Evolutionary conservation across 1,140 invertebrate species (phyloP), one percentile per base, ranked within the genome.

Genomic region (Heliothis subflexa): DNA sequence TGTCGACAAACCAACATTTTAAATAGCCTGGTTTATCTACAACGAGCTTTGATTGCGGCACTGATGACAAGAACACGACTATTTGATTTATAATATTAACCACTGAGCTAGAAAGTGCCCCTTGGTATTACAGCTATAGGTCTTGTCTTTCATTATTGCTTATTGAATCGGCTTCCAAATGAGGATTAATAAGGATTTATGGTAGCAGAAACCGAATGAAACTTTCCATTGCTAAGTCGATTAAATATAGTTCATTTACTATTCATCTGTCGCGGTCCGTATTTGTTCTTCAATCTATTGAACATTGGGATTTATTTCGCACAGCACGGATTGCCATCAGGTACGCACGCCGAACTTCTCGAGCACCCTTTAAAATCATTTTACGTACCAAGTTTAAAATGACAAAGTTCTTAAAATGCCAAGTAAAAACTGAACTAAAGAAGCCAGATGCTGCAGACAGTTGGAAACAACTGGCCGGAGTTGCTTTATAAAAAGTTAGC

Each of bases 391-490:
- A 89, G 83, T 91, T 90, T 88, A 85, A 90, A 90, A 90, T 86
- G 88, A 88, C 86, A 89, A 91, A 93, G 88, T 91, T 91, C 77
- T 78, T 76, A 81, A 87, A 91, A 91, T 77, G 81, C 82, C 87
- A 82, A 87, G 82, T 88, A 88, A 92, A 91, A 91, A 91, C 85
- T 89, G 85, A 85, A 85, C 81, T 81, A 85, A 90, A 91, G 90
- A 88, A 86, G 85, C 88, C 92, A 94, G 91, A 92, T 94, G 91
- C 84, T 86, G 86, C 87, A 88, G 89, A 93, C 92, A 93, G 89
- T 94, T 92, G 88, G 87, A 81, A 94, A 93, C 92, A 94, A 92
- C 88, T 89, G 89, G 88, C 81, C 79, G 79, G 83, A 85, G 86
- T 86, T 85, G 88, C 85, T 89, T 86, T 89, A 88, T 91, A 93